A percentile compares a stretch with the other conserved stretches of the same genome.
phyloP scores from a whole-genome alignment of 2,888 invertebrate genomes.

The Campaea margaritaria region DNA sequence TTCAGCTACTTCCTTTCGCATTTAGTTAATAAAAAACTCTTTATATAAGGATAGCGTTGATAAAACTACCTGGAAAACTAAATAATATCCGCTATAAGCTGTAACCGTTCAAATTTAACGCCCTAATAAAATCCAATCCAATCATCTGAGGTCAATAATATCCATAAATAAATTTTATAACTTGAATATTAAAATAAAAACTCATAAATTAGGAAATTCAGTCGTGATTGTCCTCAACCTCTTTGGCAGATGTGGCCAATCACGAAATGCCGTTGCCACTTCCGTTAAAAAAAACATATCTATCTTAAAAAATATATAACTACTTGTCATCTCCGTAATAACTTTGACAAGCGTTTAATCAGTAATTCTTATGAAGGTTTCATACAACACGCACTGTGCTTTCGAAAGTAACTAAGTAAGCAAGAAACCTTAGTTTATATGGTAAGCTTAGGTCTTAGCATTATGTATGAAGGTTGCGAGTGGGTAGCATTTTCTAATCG shows the following conservation, averaged over 20 bases:
- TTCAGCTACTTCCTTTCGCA: not conserved
- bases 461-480: constrained; percentile 49
- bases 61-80: constrained; percentile 37
- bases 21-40: constrained; percentile 1
- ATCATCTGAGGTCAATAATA: constrained; percentile 46
- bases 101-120: constrained; percentile 40
- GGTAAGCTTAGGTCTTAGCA: constrained; percentile 18
- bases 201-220: constrained; percentile 54
- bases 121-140: constrained; percentile 37
- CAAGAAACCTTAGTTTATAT: constrained; percentile 4
- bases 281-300: constrained; percentile 41
- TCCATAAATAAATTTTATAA: constrained; percentile 41
- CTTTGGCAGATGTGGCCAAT: constrained; percentile 59
- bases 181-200: constrained; percentile 26
- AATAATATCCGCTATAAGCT: constrained; percentile 43
- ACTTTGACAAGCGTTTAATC: constrained; percentile 56
- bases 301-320: constrained; percentile 34
- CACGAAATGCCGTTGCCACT: constrained; percentile 50
- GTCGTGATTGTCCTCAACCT: constrained; percentile 54
- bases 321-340: constrained; percentile 52
- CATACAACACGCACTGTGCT: constrained; percentile 51
- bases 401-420: constrained; percentile 49
- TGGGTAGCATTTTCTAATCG: constrained; percentile 48
- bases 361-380: constrained; percentile 58
- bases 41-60: constrained; percentile 27